These are phyloP conservation scores for Luperina testacea DNA, from an alignment of 2,888 invertebrate species.

Conservation along the genomic window DNA sequence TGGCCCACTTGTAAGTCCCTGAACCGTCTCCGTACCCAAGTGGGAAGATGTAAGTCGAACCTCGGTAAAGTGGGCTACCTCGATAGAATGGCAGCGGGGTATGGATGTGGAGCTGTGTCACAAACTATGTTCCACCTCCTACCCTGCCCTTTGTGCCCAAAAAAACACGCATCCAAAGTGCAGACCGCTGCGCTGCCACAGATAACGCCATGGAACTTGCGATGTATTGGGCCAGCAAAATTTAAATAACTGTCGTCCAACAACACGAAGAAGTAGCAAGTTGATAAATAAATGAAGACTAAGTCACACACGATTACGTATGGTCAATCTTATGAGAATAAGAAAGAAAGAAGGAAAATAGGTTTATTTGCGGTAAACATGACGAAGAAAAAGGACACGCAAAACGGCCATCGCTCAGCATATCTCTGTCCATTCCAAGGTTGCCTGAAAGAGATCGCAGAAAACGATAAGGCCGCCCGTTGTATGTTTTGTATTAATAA, in stretches of 20 bases:
- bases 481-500: too few species aligned
- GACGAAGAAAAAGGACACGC: too few species aligned
- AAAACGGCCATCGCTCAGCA: too few species aligned
- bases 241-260: too few species aligned
- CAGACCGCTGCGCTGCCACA: background rate
- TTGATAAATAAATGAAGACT: background rate
- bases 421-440: too few species aligned
- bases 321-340: background rate
- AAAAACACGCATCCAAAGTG: background rate
- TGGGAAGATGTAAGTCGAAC: background rate
- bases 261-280: background rate
- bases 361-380: too few species aligned
- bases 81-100: background rate
- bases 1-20: too few species aligned
- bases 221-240: background rate
- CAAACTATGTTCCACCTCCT: background rate
- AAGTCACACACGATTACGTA: background rate
- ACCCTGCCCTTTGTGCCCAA: background rate
- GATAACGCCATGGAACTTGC: background rate
- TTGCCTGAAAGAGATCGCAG: too few species aligned
- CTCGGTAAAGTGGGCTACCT: too few species aligned
- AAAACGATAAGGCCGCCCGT: too few species aligned
- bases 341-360: too few species aligned
- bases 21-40: background rate
- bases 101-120: background rate